Evolutionary conservation across 2,113 vertebrate species (phyloP), one percentile per base, ranked within the genome.

Genomic region (Brevimyrus niger): DNA sequence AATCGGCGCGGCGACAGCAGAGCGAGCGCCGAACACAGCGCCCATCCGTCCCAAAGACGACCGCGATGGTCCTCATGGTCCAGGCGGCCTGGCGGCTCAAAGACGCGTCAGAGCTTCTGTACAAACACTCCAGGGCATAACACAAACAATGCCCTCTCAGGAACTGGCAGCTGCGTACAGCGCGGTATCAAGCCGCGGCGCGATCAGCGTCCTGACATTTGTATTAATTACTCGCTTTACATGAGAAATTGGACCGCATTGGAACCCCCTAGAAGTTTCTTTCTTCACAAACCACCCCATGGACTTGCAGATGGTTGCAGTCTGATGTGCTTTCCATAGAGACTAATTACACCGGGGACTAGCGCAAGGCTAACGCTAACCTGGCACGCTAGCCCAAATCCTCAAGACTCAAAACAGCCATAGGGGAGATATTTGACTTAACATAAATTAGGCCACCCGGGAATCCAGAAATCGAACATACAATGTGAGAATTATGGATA

Each of bases 391-490:
- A 93, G 93, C 94, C 94, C 95, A 94, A 94, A 95, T 95, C 95
- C 94, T 92, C 92, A 94, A 95, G 92, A 92, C 94, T 96, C 93
- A 96, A 95, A 96, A 96, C 95, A 95, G 95, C 95, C 95, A 95
- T 95, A 94, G 95, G 95, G 96, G 95, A 96, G 94, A 94, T 94
- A 93, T 94, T 94, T 96, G 95, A 96, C 95, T 96, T 96, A 96
- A 96, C 96, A 96, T 96, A 96, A 96, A 96, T 96, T 96, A 96
- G 95, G 95, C 96, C 96, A 96, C 96, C 95, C 95, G 96, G 96
- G 96, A 96, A 95, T 91, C 91, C 92, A 51, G 92, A 92, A 92
- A 94, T 95, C 92, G 95, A 93, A 94, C 93, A 93, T 94, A 94
- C 93, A 94, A 94, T 93, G 94, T 94, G 93, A 94, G 94, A 92